phyloP scores from a whole-genome alignment of 2,888 invertebrate species.

The Cephus rjabovi region DNA sequence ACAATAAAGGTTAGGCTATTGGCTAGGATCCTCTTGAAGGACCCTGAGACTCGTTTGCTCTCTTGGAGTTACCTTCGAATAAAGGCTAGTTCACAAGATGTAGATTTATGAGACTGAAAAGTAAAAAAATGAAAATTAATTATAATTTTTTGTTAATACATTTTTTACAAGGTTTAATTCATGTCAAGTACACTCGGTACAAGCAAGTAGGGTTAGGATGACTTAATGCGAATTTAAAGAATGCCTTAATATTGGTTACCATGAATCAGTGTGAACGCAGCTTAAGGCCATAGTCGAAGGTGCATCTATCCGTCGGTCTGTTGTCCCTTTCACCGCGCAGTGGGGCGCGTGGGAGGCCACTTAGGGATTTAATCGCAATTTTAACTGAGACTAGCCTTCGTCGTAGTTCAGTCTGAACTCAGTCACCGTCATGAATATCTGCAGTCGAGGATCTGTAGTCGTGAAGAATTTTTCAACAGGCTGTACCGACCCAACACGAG shows the following conservation, averaged over 20 bases:
- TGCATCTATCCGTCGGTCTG: slow-evolving; percentile 42
- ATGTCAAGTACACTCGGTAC: background rate
- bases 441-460: background rate
- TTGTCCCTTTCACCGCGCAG: slow-evolving; percentile 55
- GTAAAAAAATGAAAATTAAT: slow-evolving; percentile 7
- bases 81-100: background rate
- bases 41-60: slow-evolving; percentile 25
- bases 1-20: slow-evolving; percentile 42
- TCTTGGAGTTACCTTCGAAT: slow-evolving; percentile 1
- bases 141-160: slow-evolving; percentile 9
- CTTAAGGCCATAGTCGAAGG: slow-evolving; percentile 33
- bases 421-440: slow-evolving; percentile 31
- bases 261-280: slow-evolving; percentile 27
- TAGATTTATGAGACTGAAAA: background rate
- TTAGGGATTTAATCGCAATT: slow-evolving; percentile 48
- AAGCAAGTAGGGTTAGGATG: background rate
- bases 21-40: slow-evolving; percentile 24
- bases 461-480: background rate
- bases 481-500: background rate
- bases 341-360: slow-evolving; percentile 50
- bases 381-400: slow-evolving; percentile 49
- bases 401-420: slow-evolving; percentile 35
- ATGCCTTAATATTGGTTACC: background rate
- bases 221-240: background rate
- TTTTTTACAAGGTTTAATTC: background rate